Evolutionary conservation across 2,888 invertebrate species (phyloP).

Genomic region (Folsomia manolachei): DNA sequence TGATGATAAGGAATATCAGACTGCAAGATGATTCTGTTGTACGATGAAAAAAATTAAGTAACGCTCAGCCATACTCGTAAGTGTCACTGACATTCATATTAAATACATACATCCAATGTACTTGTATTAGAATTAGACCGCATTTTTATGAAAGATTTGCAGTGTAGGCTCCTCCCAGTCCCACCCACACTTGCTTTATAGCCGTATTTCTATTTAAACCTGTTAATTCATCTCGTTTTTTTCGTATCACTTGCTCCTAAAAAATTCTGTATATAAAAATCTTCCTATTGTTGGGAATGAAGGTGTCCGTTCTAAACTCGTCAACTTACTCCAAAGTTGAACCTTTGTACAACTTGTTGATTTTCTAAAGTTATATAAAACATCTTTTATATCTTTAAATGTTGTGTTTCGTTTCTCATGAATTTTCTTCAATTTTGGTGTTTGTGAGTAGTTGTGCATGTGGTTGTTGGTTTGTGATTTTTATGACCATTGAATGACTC

Average conservation of each 20-base stretch:
- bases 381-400: neutral
- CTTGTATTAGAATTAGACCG: neutral
- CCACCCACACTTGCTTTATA: neutral
- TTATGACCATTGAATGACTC: neutral
- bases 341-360: too few species aligned
- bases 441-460: constrained; percentile 1
- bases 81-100: constrained; percentile 23
- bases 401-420: constrained; percentile 8
- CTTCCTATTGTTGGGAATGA: too few species aligned
- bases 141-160: neutral
- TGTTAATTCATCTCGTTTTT: neutral
- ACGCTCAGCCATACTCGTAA: constrained; percentile 18
- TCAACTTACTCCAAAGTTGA: too few species aligned
- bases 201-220: neutral
- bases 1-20: constrained; percentile 9
- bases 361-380: neutral
- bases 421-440: constrained; percentile 3
- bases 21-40: constrained; percentile 1
- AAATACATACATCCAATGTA: constrained; percentile 16
- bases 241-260: neutral
- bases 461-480: constrained; percentile 1
- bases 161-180: neutral
- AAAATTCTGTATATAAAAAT: neutral
- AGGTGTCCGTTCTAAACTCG: too few species aligned
- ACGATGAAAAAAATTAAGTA: neutral